Base-by-base conservation (phyloP, 2,797 vertebrate genomes). In the Silurus aristotelis region DNA sequence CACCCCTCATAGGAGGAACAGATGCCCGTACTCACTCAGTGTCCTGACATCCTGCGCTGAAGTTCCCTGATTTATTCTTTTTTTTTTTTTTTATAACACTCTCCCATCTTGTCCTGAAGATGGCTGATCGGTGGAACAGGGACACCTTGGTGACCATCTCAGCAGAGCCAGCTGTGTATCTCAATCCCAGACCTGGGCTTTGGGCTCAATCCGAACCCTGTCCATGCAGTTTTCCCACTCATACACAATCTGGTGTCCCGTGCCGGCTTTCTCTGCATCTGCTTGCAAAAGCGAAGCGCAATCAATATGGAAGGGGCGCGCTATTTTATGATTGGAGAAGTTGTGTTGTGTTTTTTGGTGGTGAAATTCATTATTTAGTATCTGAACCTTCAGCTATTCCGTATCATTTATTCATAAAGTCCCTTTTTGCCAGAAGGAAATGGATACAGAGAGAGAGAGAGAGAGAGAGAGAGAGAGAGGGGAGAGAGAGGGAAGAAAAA, bases 341-440 rank as follows among this genome's bases (percentile, higher is more conserved):
- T 98, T 99, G 71, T 99, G 98, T 99, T 99, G 98, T 99, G 98
- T 99, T 99, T 86, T 99, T 99, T 98, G 98, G 98, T 99, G 98
- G 97, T 99, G 98, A 99, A 99, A 99, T 99, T 99, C 97, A 99
- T 99, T 99, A 99, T 99, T 99, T 99, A 99, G 98, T 99, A 99
- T 99, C 97, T 99, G 98, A 99, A 99, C 98, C 98, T 98, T 99
- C 97, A 99, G 98, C 98, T 98, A 99, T 99, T 99, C 97, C 98
- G 96, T 99, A 99, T 99, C 98, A 99, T 99, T 99, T 99, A 99
- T 99, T 99, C 98, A 99, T 99, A 99, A 99, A 99, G 98, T 99
- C 98, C 97, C 98, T 99, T 99, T 99, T 99, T 99, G 98, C 98
- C 98, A 99, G 98, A 97, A 99, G 98, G 98, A 99, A 99, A 99